Conservation (phyloP, 2,113 vertebrate species). For the Marmota flaviventris region DNA sequence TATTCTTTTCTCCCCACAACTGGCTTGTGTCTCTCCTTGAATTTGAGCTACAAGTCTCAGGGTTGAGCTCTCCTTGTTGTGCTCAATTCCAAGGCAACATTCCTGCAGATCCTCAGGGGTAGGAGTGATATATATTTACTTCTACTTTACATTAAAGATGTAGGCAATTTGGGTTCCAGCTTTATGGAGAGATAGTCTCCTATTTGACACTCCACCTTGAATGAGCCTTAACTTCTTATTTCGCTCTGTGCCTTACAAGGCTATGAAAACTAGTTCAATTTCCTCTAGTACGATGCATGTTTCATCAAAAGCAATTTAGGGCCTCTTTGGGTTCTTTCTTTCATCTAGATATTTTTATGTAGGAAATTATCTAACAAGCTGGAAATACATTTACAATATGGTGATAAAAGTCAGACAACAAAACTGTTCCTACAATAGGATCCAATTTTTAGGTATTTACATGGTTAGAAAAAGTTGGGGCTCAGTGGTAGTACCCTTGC, state of each 20-base stretch:
- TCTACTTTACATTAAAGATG: background rate
- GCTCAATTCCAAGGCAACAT: background rate
- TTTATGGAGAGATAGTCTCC: background rate
- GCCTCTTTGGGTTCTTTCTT: background rate
- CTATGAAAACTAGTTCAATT: background rate
- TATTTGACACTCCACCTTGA: background rate
- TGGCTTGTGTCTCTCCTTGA: background rate
- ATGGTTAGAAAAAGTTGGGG: background rate
- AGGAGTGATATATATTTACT: background rate
- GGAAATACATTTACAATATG: background rate
- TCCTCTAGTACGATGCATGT: background rate
- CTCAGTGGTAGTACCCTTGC: too few relatives aligned
- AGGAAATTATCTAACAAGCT: background rate
- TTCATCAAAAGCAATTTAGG: background rate
- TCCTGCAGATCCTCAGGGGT: background rate
- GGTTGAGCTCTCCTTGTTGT: background rate
- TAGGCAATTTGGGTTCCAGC: background rate
- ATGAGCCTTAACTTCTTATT: background rate
- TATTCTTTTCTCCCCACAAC: background rate
- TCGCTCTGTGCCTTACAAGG: background rate
- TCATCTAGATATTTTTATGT: background rate
- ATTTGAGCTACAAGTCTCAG: background rate
- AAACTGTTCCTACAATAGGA: background rate
- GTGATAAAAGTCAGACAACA: background rate
- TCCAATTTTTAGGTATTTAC: background rate